Conservation (phyloP, 2,888 invertebrate species). For the Seira sanloemensis region DNA sequence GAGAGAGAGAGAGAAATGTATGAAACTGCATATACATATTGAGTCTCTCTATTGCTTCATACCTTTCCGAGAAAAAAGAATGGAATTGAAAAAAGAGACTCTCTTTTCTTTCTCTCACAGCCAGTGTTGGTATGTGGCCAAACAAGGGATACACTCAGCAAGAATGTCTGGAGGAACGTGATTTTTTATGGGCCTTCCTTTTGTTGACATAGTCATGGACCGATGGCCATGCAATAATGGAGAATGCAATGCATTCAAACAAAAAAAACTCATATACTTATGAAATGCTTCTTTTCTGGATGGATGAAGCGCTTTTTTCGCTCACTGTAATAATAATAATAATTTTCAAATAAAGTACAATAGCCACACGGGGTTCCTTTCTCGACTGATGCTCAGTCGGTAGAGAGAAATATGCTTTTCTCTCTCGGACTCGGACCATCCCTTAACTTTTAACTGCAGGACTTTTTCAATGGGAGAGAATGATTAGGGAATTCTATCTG, state of each 20-base stretch:
- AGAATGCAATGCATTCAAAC: conserved; percentile 26
- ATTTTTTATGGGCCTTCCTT: conserved; percentile 50
- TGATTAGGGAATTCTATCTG: background rate
- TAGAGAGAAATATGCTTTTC: background rate
- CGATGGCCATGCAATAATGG: background rate
- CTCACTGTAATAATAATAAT: conserved; percentile 17
- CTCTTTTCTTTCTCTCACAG: background rate
- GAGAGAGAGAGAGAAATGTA: too few relatives aligned
- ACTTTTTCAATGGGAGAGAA: background rate
- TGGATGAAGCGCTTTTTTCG: conserved; percentile 13
- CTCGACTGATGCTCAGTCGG: background rate
- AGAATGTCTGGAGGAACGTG: conserved; percentile 28
- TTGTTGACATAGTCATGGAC: conserved; percentile 62
- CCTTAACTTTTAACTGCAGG: conserved; percentile 19
- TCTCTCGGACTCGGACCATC: conserved; percentile 12
- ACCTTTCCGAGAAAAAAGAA: background rate
- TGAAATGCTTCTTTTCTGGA: conserved; percentile 31
- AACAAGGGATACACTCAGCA: conserved; percentile 16
- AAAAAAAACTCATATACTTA: too few relatives aligned
- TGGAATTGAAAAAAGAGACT: background rate
- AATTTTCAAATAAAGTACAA: conserved; percentile 17
- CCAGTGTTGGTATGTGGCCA: conserved; percentile 15
- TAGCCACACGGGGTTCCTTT: conserved; percentile 44
- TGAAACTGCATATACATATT: background rate
- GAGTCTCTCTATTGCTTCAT: background rate